phyloP scores from a whole-genome alignment of 2,797 vertebrate species.

The Remorina albescens region DNA sequence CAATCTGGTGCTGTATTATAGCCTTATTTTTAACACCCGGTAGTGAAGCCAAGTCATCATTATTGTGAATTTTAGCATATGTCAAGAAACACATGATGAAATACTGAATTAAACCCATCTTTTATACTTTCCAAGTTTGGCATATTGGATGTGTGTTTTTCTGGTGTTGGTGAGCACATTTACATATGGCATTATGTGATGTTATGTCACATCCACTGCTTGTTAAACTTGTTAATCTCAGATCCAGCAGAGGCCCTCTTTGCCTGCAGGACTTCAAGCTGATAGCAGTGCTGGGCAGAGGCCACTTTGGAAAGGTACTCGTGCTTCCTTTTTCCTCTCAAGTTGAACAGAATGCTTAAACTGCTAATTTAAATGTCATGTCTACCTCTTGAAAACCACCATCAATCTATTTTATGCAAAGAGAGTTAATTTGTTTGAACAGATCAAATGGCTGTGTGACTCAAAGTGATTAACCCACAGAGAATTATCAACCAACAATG shows the following conservation, averaged over 20 bases:
- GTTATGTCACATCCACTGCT: slow-evolving; percentile 3
- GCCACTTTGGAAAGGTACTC: slow-evolving; percentile 93
- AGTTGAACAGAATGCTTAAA: not conserved
- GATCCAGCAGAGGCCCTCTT: slow-evolving; percentile 75
- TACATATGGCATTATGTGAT: not conserved
- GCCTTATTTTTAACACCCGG: slow-evolving; percentile 36
- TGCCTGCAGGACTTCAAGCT: slow-evolving; percentile 89
- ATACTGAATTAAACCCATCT: not conserved
- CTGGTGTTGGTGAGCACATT: not conserved
- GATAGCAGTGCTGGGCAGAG: slow-evolving; percentile 90
- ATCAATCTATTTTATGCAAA: not conserved
- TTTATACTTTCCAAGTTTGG: not conserved
- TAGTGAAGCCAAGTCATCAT: slow-evolving; percentile 43
- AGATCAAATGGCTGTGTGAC: not conserved
- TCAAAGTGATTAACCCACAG: not conserved
- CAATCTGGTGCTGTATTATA: slow-evolving; percentile 62
- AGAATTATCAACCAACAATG: not conserved
- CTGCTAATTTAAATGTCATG: not conserved
- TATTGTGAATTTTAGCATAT: slow-evolving; percentile 48
- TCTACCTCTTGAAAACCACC: not conserved
- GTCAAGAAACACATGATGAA: not conserved
- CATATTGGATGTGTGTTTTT: not conserved
- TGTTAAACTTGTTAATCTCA: slow-evolving; percentile 47
- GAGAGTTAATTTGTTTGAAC: not conserved
- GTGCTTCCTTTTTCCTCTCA: not conserved